phyloP scores from a whole-genome alignment of 1,140 invertebrate species.

The Drosophila sproati region DNA sequence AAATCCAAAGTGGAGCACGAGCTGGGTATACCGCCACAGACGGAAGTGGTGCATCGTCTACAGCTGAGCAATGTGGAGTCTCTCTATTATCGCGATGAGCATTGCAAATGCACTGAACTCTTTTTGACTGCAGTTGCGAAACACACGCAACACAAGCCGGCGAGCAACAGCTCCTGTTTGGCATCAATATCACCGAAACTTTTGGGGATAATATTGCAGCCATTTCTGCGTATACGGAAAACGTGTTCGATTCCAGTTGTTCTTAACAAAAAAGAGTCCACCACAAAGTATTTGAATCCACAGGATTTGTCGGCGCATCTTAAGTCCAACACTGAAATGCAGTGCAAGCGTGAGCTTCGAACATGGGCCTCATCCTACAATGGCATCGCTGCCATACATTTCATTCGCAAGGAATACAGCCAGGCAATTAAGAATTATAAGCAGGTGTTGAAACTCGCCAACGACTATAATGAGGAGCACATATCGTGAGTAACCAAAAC shows the following conservation, averaged over 20 bases:
- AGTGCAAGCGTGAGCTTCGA: slow-evolving; percentile 89
- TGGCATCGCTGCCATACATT: slow-evolving; percentile 87
- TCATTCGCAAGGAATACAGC: slow-evolving; percentile 86
- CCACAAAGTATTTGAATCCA: slow-evolving; percentile 84
- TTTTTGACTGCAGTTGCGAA: slow-evolving; percentile 56
- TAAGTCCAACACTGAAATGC: slow-evolving; percentile 87
- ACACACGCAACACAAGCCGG: slow-evolving; percentile 43
- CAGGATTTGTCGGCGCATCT: slow-evolving; percentile 89
- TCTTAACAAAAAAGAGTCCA: slow-evolving; percentile 40
- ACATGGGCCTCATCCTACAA: slow-evolving; percentile 88
- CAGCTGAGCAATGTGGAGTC: slow-evolving; percentile 86
- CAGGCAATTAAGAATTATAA: slow-evolving; percentile 88
- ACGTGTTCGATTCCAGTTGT: slow-evolving; percentile 90
- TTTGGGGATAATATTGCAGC: slow-evolving; percentile 85
- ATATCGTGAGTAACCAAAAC: slow-evolving; percentile 58
- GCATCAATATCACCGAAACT: slow-evolving; percentile 58
- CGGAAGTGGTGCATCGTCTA: slow-evolving; percentile 83
- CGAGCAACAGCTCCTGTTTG: slow-evolving; percentile 37
- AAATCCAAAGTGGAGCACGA: slow-evolving; percentile 87
- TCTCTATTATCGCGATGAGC: slow-evolving; percentile 86
- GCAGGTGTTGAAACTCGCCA: slow-evolving; percentile 84
- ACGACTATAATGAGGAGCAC: slow-evolving; percentile 60
- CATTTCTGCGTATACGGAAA: slow-evolving; percentile 89
- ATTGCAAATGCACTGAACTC: slow-evolving; percentile 69
- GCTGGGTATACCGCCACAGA: slow-evolving; percentile 86